Evolutionary conservation across 2,888 invertebrate genomes (phyloP), one percentile per base, ranked within the genome.

Genomic region (Baccha elongata): DNA sequence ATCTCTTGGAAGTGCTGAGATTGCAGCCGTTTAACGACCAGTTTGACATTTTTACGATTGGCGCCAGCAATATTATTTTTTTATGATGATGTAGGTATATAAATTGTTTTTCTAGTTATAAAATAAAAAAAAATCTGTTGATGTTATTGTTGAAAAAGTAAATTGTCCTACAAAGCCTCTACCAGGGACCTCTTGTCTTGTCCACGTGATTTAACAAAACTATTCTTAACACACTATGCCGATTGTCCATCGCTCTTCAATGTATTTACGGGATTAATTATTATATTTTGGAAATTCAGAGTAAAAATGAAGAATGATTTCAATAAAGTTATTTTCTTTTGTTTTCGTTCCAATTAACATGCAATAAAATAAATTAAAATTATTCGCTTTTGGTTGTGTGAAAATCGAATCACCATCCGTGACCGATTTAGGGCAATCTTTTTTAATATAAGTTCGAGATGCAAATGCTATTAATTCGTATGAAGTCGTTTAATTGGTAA

Each of bases 41-140:
- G 69, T 83, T 87, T 85, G 86, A 86, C 86, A 79, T 79, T 86
- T 88, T 88, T 87, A 88, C 87, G 86, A 85, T 86, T 88, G 88
- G 88, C 89, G 88, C 89, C 88, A 88, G 88, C 67, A 87, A 84
- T 85, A 84, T 80, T 84, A 85, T 84, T 85, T 80, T 42, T 85
- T 79, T 74, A 86, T 87, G 85, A 85, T 84, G 85, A 76, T 81
- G 67, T 81, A n/a, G n/a, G n/a, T 81, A 65, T 65, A 71, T n/a
- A n/a, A n/a, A n/a, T n/a, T n/a, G n/a, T n/a, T 81, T 81, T 81
- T 81, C 67, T 81, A 72, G 69, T 81, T 81, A 65, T 75, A 60
- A 58, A 81, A 76, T 71, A 60, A 60, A 76, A 62, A 60, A 60
- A 76, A 62, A 21, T 69, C 29, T 60, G 60, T 50, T 72, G 55